Evolutionary conservation across 2,888 invertebrate species (phyloP), one percentile per base, ranked within the genome.

Genomic region (Eurois occulta): DNA sequence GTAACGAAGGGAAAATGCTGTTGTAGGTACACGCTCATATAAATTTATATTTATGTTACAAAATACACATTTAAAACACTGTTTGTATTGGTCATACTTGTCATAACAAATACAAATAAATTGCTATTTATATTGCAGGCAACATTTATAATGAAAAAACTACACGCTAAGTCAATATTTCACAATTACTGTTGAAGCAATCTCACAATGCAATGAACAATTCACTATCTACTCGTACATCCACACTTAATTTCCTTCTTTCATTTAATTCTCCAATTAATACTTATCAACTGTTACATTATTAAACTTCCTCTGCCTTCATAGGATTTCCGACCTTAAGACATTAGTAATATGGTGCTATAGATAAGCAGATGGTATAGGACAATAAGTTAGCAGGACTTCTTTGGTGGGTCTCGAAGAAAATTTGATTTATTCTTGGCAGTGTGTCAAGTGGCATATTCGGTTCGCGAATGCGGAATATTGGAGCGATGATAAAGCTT

Each of bases 361-460:
- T n/a, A 67, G 72, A 78, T 82, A 79, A 82, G 82, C 62, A 78
- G 78, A 84, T 74, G 46, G 75, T 72, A 78, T 74, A 55, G 68
- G 73, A 78, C 72, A 76, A 77, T 78, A 77, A 82, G 78, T 85
- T 82, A 79, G 82, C 32, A 82, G 46, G 80, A 76, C 70, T 84
- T 81, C 75, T 82, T 72, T 52, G 66, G 76, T 86, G 76, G 80
- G 87, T 82, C 80, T 89, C 83, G 87, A 83, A 86, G 91, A 85
- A 92, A 94, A 95, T 94, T 93, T 94, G 95, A 95, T 95, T 95
- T 95, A 95, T 95, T 92, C 92, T 91, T 94, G 95, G 95, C 95
- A 93, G 90, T 93, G 92, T 93, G 94, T 94, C 94, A 95, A 95
- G 93, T 92, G 91, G 91, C 92, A 92, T 94, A 94, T 94, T 94